These are phyloP conservation scores for Papilio demoleus DNA, from an alignment of 2,888 invertebrate species.

Conservation along the genomic window DNA sequence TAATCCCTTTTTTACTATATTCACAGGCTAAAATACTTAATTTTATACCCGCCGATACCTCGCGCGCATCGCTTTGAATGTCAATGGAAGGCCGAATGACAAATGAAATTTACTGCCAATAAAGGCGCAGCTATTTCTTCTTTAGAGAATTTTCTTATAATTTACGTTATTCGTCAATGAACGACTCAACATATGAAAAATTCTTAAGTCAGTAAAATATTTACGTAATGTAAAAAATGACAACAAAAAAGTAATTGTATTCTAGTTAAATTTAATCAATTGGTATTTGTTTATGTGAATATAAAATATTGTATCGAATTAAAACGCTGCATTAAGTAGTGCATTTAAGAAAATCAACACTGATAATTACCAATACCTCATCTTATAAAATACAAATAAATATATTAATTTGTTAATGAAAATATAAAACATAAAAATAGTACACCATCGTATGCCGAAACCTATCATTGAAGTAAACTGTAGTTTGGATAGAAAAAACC, in stretches of 20 bases:
- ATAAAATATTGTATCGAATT: no score
- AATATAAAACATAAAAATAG: no score
- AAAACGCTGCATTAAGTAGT: no score
- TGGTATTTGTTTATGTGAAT: no score
- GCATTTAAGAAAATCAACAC: no score
- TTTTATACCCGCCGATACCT: constrained; percentile 71
- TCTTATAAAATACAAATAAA: no score
- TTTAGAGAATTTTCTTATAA: constrained; percentile 54
- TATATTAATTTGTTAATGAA: no score
- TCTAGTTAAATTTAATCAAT: neutral
- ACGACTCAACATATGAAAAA: neutral
- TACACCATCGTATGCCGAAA: no score
- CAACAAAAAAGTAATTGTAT: neutral
- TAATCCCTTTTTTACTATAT: constrained; percentile 22
- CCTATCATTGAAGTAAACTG: no score
- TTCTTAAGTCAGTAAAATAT: neutral
- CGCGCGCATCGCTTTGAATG: constrained; percentile 65
- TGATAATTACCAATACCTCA: no score
- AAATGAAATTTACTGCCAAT: constrained; percentile 64
- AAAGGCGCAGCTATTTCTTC: constrained; percentile 56
- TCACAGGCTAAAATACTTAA: constrained; percentile 61
- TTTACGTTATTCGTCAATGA: constrained; percentile 18
- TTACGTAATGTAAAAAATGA: neutral
- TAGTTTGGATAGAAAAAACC: no score
- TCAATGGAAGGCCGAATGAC: constrained; percentile 68